Conservation (phyloP, 2,113 vertebrate genomes). For the Donacobius atricapilla region DNA sequence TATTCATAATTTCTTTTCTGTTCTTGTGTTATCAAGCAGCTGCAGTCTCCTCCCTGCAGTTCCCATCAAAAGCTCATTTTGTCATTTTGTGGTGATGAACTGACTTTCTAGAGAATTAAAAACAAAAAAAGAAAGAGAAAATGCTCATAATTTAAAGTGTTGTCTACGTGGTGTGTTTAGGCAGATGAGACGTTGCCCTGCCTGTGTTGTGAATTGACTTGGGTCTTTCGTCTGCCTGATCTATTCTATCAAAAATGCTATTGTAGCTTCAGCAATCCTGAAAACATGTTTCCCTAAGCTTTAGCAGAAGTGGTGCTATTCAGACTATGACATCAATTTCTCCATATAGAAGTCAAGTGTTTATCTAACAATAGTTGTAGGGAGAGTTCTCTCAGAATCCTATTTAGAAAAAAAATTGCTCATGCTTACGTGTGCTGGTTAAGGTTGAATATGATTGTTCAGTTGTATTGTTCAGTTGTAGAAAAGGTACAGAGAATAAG, state of each 20-base stretch:
- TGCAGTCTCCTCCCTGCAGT: neutral
- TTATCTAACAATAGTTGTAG: neutral
- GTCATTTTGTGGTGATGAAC: neutral
- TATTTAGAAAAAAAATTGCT: neutral
- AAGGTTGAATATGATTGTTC: neutral
- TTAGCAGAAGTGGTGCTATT: neutral
- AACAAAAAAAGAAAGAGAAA: neutral
- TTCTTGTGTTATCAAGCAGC: slow-evolving; percentile 1
- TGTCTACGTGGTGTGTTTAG: neutral
- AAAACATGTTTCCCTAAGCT: neutral
- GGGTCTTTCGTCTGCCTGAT: neutral
- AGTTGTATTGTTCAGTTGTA: neutral
- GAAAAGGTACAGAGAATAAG: neutral
- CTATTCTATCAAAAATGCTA: neutral
- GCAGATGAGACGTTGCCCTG: neutral
- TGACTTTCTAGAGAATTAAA: neutral
- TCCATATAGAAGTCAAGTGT: neutral
- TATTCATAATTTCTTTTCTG: neutral
- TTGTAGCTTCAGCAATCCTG: neutral
- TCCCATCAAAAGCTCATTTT: neutral
- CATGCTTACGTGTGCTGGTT: neutral
- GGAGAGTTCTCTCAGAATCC: neutral
- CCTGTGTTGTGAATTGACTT: neutral
- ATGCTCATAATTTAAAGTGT: neutral
- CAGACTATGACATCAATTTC: neutral